These are phyloP conservation scores for Trachymyrmex cornetzi DNA, from an alignment of 1,140 invertebrate species.

Conservation along the genomic window DNA sequence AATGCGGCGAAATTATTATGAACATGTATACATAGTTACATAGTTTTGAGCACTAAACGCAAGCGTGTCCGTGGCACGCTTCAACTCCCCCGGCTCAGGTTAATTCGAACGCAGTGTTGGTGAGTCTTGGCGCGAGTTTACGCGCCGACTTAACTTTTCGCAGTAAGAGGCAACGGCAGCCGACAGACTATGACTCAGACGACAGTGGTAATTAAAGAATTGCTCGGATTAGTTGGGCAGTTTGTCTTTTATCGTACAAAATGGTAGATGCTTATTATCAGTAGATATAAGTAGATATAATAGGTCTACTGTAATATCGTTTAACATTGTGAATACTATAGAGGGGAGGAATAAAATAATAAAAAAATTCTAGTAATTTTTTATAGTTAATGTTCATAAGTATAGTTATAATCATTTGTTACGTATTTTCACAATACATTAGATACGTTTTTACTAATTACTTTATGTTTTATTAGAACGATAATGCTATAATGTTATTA, in stretches of 20 bases:
- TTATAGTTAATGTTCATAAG: neutral
- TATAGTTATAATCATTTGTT: neutral
- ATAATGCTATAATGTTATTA: neutral
- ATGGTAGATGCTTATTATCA: neutral
- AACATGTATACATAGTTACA: neutral
- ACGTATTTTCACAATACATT: neutral
- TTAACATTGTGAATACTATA: neutral
- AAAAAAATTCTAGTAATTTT: neutral
- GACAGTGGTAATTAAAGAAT: conserved; percentile 40
- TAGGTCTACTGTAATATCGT: neutral
- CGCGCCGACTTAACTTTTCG: conserved; percentile 50
- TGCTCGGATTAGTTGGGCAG: neutral
- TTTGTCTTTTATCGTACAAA: neutral
- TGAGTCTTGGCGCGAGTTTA: conserved; percentile 46
- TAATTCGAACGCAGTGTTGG: conserved; percentile 41
- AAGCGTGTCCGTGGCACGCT: conserved; percentile 24
- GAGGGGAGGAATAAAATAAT: neutral
- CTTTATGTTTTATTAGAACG: neutral
- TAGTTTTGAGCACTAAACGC: conserved; percentile 11
- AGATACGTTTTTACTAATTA: neutral
- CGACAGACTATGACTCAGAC: neutral
- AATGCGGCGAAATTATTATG: conserved; percentile 32
- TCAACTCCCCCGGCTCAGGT: conserved; percentile 39
- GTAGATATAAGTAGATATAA: neutral
- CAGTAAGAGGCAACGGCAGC: neutral